These are phyloP conservation scores for Elymnias hypermnestra DNA, from an alignment of 1,140 invertebrate genomes.

Conservation along the genomic window DNA sequence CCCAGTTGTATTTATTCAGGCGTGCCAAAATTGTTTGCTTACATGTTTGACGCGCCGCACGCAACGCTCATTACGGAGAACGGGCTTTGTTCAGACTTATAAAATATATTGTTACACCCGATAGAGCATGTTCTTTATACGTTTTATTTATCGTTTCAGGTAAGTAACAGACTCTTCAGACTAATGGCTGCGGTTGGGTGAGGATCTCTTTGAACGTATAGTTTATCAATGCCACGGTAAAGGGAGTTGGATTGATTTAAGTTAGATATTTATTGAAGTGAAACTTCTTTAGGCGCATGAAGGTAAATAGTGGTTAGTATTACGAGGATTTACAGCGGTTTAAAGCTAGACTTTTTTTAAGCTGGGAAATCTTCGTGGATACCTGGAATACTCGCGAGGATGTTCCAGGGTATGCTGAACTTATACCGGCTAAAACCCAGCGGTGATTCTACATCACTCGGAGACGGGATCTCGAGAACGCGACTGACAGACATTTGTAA, in stretches of 20 bases:
- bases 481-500: too few relatives aligned
- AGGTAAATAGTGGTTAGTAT: too few relatives aligned
- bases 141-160: conserved; percentile 69
- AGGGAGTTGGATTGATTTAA: conserved; percentile 15
- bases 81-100: conserved; percentile 71
- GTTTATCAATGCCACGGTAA: conserved; percentile 22
- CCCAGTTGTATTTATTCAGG: conserved; percentile 72
- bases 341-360: too few relatives aligned
- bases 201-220: conserved; percentile 51
- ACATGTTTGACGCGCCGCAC: conserved; percentile 73
- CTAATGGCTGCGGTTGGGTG: conserved; percentile 48
- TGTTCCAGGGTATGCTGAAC: too few relatives aligned
- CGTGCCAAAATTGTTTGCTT: conserved; percentile 74
- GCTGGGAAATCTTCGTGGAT: too few relatives aligned
- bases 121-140: conserved; percentile 64
- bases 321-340: too few relatives aligned
- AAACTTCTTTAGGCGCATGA: too few relatives aligned
- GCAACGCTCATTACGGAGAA: conserved; percentile 71
- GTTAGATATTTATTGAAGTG: too few relatives aligned
- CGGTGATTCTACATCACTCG: too few relatives aligned
- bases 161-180: conserved; percentile 47
- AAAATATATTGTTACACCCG: conserved; percentile 68
- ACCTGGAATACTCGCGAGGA: too few relatives aligned
- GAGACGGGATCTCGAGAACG: too few relatives aligned
- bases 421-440: too few relatives aligned